phyloP scores from a whole-genome alignment of 2,113 vertebrate genomes.

The Aegithalos caudatus region DNA sequence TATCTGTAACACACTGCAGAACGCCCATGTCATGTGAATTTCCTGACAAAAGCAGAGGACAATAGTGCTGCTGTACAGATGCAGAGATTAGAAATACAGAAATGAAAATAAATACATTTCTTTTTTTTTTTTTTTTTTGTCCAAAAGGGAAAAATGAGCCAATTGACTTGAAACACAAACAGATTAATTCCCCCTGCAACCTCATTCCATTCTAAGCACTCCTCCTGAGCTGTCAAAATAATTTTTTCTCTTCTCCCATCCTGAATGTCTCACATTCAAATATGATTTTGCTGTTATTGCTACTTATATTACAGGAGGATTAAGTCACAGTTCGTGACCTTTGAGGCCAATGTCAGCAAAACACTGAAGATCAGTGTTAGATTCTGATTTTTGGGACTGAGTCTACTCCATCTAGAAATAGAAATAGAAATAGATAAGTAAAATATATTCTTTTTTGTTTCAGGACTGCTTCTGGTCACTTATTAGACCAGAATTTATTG shows the following conservation, averaged over 20 bases:
- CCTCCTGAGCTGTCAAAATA: not conserved
- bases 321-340: slow-evolving; percentile 10
- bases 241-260: not conserved
- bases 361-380: not conserved
- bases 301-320: not conserved
- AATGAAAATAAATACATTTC: not conserved
- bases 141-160: not conserved
- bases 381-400: not conserved
- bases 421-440: not conserved
- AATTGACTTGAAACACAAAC: not conserved
- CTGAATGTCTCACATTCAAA: not conserved
- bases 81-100: not conserved
- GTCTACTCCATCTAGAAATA: not conserved
- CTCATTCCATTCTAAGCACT: not conserved
- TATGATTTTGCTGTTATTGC: slow-evolving; percentile 7
- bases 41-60: not conserved
- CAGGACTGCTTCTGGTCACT: not conserved
- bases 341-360: not conserved
- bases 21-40: not conserved
- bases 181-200: not conserved
- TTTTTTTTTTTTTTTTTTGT: not conserved
- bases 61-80: not conserved
- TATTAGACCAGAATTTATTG: not conserved
- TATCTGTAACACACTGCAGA: not conserved
- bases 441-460: not conserved